Evolutionary conservation across 2,888 invertebrate species (phyloP), one percentile per base, ranked within the genome.

Genomic region (Chamaedrilus cognettii): DNA sequence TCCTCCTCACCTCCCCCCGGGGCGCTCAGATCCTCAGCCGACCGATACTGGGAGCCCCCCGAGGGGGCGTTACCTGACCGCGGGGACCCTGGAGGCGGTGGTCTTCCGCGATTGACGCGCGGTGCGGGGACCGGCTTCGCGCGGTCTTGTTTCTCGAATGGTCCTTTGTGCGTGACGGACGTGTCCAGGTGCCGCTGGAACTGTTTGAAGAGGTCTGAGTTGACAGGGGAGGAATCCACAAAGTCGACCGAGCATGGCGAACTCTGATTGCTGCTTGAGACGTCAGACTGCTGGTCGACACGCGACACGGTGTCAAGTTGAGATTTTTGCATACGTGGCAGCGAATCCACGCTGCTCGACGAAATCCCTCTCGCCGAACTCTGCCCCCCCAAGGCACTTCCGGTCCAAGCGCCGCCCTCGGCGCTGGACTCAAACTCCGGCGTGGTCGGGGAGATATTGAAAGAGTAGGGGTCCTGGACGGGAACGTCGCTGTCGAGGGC

Each of bases 81-180:
- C 60, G 19, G 35, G 34, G 26, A 60, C 26, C 1, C 19, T 19
- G 19, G 11, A 42, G 42, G 42, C 42, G 19, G 11, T 7, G 11
- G 7, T 7, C 23, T 42, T n/a, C 33, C 28, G 34, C 26, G 11
- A 30, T 42, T 60, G 4, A n/a, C 28, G 31, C 60, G 60, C 7
- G 60, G 60, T 5, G 60, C 60, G 15, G 60, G 60, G 15, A 60
- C 49, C 1, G 60, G 60, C 28, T 60, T 60, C 34, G 60, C 42
- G 11, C 42, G 42, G 11, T 19, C 42, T 7, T 42, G 42, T 7
- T 7, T 5, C 15, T 60, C 42, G 35, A 3, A 26, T 30, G 35
- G 35, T 26, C 34, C n/a, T n/a, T n/a, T n/a, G 26, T 42, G 26
- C n/a, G 30, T 42, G 3, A 33, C 11, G n/a, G 31, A 33, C 23